Evolutionary conservation across 2,888 invertebrate genomes (phyloP), one percentile per base, ranked within the genome.

Genomic region (Chymomyza caudatula): DNA sequence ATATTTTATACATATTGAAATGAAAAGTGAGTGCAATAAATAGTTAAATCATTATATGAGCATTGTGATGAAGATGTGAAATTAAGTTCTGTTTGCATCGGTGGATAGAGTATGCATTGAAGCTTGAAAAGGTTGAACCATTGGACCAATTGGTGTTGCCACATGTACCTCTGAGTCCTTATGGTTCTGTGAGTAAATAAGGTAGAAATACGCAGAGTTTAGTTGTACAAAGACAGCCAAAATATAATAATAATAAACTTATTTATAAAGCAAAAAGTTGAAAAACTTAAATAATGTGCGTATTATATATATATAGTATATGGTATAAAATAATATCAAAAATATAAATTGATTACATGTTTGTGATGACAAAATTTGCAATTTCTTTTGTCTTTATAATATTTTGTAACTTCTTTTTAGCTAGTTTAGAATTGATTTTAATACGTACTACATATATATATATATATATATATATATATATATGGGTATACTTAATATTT

Each of bases 341-440:
- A 51, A 43, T 29, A 37, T 43, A 68, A 54, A 49, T 54, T 49
- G 42, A 1, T 37, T 37, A 37, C 8, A n/a, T 13, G 60, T n/a
- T 54, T 54, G 13, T 15, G 47, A 3, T 42, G 43, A 15, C 29
- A 25, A 66, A 42, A n/a, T n/a, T n/a, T n/a, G n/a, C n/a, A n/a
- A n/a, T n/a, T n/a, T n/a, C n/a, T n/a, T n/a, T n/a, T n/a, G n/a
- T n/a, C n/a, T n/a, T n/a, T 54, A 17, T 4, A 53, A 58, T 43
- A 47, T 6, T 55, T 43, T 54, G 49, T 63, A 73, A 44, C 67
- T 49, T 74, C 67, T 22, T 58, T 61, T 37, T 37, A 37, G 11
- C 29, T 37, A 11, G 11, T 37, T 37, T 37, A 37, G 29, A 37
- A 37, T 37, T 37, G 29, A 11, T 3, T 37, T 37, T 25, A 25